A percentile compares a stretch with the other conserved stretches of the same genome.
Evolutionary conservation across 92 coral and sea anemone species (phyloP).

Genomic region (Siderastrea siderea): DNA sequence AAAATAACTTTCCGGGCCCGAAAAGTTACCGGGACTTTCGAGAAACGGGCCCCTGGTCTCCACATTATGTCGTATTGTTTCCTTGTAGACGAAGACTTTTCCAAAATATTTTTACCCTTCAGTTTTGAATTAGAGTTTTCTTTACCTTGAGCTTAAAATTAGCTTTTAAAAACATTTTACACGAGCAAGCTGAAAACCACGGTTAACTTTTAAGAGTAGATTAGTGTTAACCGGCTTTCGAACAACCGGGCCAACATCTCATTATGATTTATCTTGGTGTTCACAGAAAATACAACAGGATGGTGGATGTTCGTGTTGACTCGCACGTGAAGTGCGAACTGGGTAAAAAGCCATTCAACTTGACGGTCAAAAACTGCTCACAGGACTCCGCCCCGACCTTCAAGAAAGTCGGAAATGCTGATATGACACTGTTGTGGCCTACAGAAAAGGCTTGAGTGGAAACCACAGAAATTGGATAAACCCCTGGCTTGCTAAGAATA

Average conservation of each 20-base stretch:
- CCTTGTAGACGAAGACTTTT: too few species aligned
- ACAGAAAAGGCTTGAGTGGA: conserved; percentile 29
- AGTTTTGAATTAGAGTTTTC: too few species aligned
- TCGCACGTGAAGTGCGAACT: conserved; percentile 77
- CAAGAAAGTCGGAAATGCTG: conserved; percentile 83
- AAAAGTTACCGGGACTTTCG: too few species aligned
- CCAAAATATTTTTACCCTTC: too few species aligned
- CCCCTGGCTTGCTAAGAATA: background rate
- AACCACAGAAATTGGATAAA: background rate
- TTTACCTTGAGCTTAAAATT: too few species aligned
- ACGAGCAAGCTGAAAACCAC: too few species aligned
- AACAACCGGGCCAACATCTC: background rate
- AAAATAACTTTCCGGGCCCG: too few species aligned
- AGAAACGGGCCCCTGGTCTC: too few species aligned
- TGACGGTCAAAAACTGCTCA: conserved; percentile 69
- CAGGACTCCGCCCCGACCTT: conserved; percentile 66
- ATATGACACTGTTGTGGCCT: conserved; percentile 79
- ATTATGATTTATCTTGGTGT: background rate
- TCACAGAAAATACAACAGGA: conserved; percentile 68
- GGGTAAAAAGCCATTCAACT: conserved; percentile 76
- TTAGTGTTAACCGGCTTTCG: background rate
- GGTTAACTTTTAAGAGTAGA: too few species aligned
- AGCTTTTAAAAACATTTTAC: too few species aligned
- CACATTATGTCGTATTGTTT: too few species aligned
- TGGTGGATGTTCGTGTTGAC: conserved; percentile 76